A percentile compares a stretch with the other conserved stretches of the same genome.
Conservation (phyloP, 35 echinoderm and acorn worm species). For the Hemicentrotus pulcherrimus region DNA sequence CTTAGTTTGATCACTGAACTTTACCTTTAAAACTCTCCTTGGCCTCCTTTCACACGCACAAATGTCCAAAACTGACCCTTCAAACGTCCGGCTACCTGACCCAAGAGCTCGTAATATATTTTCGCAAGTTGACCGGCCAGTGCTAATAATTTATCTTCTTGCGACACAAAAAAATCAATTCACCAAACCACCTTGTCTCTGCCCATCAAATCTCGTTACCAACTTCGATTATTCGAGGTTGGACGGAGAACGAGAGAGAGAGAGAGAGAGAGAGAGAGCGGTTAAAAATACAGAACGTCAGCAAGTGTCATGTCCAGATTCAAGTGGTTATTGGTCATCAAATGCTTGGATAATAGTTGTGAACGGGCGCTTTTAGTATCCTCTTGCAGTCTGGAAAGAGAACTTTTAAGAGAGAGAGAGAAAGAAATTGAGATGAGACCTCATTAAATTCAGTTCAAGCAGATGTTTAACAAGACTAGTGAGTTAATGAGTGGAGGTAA, state of each 20-base stretch:
- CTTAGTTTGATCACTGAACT: background rate
- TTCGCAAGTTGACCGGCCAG: background rate
- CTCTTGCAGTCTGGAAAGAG: background rate
- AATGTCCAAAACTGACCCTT: conserved; percentile 17
- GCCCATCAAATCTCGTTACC: background rate
- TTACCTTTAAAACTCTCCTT: conserved; percentile 3
- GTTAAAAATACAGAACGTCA: background rate
- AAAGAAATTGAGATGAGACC: background rate
- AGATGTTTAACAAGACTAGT: no score
- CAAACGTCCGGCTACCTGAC: background rate
- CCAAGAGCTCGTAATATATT: conserved; percentile 18
- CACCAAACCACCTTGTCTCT: background rate
- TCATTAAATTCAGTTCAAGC: no score
- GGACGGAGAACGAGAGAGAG: background rate
- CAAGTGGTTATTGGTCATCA: background rate
- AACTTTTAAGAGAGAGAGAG: background rate
- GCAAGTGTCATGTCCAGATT: background rate
- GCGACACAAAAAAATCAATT: conserved; percentile 13
- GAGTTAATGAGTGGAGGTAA: background rate
- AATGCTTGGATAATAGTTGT: background rate
- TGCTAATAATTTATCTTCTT: conserved; percentile 14
- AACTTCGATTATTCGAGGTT: conserved; percentile 9
- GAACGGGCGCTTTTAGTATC: background rate
- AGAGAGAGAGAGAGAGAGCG: background rate
- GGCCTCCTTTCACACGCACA: background rate